Evolutionary conservation across 2,888 invertebrate genomes (phyloP).

Genomic region (Imbricaverruca yamaguchii): DNA sequence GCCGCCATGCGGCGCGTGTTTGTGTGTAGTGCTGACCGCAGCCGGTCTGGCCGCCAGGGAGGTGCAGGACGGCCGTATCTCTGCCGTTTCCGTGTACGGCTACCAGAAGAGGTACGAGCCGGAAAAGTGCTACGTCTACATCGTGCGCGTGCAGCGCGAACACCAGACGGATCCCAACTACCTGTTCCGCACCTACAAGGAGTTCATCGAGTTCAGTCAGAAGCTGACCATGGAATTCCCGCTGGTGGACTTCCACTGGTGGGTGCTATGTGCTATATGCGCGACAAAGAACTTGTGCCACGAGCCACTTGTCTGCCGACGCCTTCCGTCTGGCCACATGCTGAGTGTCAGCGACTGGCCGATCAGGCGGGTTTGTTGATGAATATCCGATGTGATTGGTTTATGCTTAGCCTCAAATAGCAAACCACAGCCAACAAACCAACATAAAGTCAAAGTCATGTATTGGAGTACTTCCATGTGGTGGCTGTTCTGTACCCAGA

Average conservation of each 20-base stretch:
- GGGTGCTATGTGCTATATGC: constrained; percentile 37
- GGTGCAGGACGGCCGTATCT: constrained; percentile 80
- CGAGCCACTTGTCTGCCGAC: no score
- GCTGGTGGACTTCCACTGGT: constrained; percentile 82
- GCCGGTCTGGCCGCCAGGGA: constrained; percentile 50
- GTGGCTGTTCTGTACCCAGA: no score
- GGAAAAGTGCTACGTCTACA: constrained; percentile 94
- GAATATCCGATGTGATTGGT: no score
- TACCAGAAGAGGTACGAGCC: constrained; percentile 91
- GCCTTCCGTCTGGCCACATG: no score
- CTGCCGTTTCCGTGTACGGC: constrained; percentile 57
- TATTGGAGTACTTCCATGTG: no score
- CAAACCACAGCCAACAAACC: no score
- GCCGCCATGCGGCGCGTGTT: background rate
- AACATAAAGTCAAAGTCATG: no score
- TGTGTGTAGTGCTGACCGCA: background rate
- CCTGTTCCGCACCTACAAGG: constrained; percentile 89
- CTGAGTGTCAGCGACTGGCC: no score
- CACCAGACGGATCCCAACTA: constrained; percentile 78
- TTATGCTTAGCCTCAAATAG: no score
- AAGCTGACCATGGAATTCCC: constrained; percentile 89
- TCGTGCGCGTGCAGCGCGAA: constrained; percentile 68
- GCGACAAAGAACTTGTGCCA: no score
- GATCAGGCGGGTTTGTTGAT: no score
- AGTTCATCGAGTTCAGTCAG: constrained; percentile 92